Conservation (phyloP, 2,113 vertebrate species). For the Chauna torquata region DNA sequence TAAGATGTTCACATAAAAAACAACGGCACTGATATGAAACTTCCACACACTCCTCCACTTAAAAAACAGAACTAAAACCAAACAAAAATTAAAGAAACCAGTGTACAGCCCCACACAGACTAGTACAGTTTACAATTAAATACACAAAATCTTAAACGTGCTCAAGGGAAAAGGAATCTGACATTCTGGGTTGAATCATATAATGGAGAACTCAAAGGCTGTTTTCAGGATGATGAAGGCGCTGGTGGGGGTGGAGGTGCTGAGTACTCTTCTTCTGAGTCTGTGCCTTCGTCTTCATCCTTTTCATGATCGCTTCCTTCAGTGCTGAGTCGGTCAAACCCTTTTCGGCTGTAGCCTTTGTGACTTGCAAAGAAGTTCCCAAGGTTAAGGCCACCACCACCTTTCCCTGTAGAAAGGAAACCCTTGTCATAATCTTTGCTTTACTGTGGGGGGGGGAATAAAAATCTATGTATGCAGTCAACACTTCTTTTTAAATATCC, state of each 20-base stretch:
- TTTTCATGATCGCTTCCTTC: slow-evolving; percentile 97
- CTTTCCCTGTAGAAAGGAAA: slow-evolving; percentile 82
- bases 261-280: slow-evolving; percentile 93
- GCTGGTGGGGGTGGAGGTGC: slow-evolving; percentile 73
- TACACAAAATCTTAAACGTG: slow-evolving; percentile 83
- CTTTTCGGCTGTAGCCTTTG: slow-evolving; percentile 92
- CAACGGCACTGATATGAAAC: slow-evolving; percentile 69
- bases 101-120: slow-evolving; percentile 85
- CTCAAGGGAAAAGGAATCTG: slow-evolving; percentile 67
- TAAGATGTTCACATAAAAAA: slow-evolving; percentile 71
- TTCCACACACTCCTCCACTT: slow-evolving; percentile 59
- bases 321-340: slow-evolving; percentile 94
- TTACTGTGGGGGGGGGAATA: background rate
- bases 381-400: slow-evolving; percentile 87
- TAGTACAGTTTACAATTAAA: slow-evolving; percentile 86
- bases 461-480: background rate
- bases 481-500: background rate
- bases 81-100: slow-evolving; percentile 67
- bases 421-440: background rate
- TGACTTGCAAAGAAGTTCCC: slow-evolving; percentile 95
- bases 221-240: slow-evolving; percentile 74
- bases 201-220: slow-evolving; percentile 7
- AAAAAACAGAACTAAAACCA: slow-evolving; percentile 54
- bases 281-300: slow-evolving; percentile 89
- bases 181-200: slow-evolving; percentile 34